A percentile compares a stretch with the other conserved stretches of the same genome.
phyloP scores from a whole-genome alignment of 2,113 vertebrate species.

The Panthera uncia region DNA sequence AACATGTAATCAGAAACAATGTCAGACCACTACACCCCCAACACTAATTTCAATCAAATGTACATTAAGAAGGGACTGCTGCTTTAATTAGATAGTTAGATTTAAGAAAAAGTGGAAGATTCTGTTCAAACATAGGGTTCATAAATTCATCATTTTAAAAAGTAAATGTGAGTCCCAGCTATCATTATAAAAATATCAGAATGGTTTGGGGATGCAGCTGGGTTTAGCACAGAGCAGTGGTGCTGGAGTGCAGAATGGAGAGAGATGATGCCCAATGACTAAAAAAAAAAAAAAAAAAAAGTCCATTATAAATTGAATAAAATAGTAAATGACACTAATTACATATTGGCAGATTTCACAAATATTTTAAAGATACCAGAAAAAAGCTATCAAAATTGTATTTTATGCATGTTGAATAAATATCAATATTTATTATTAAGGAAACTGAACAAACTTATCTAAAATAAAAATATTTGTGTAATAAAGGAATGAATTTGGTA shows the following conservation, averaged over 20 bases:
- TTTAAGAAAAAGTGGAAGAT: background rate
- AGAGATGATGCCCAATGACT: background rate
- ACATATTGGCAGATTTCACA: background rate
- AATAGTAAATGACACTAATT: background rate
- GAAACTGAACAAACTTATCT: background rate
- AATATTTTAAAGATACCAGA: background rate
- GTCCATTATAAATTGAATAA: background rate
- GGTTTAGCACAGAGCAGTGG: background rate
- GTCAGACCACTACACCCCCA: background rate
- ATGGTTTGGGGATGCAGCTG: background rate
- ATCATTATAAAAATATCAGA: background rate
- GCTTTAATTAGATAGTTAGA: background rate
- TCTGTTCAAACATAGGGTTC: background rate
- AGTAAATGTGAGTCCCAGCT: background rate
- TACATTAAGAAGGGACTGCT: background rate
- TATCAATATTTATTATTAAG: background rate
- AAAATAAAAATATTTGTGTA: conserved; percentile 18
- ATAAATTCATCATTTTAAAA: background rate
- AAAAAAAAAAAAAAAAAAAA: background rate
- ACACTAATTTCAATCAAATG: background rate
- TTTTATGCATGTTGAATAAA: background rate
- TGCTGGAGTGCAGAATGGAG: background rate
- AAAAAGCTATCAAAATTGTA: background rate
- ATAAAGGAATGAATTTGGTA: background rate
- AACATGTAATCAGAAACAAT: background rate